phyloP scores from a whole-genome alignment of 2,888 invertebrate genomes.

The Prosopocoilus inquinatus region DNA sequence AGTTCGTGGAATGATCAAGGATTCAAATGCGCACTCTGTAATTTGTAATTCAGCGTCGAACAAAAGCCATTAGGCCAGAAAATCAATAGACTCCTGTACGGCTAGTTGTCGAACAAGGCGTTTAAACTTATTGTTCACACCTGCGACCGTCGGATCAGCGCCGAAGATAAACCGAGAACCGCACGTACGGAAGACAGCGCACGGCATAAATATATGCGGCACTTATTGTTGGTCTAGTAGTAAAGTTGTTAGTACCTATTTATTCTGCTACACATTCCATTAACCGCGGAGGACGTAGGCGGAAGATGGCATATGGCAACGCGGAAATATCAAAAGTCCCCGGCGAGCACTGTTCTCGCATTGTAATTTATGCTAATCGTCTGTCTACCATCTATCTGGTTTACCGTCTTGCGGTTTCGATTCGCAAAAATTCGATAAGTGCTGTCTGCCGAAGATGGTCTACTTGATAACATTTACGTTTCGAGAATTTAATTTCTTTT shows the following conservation, averaged over 20 bases:
- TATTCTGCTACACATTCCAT: constrained; percentile 24
- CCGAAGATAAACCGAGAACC: constrained; percentile 2
- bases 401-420: constrained; percentile 10
- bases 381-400: constrained; percentile 26
- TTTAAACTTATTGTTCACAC: constrained; percentile 13
- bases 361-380: constrained; percentile 30
- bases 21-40: too few relatives aligned
- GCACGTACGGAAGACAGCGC: neutral
- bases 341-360: constrained; percentile 26
- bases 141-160: constrained; percentile 5
- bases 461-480: neutral
- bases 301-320: constrained; percentile 27
- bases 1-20: too few relatives aligned
- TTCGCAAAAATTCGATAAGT: neutral
- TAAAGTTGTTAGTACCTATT: constrained; percentile 12
- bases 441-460: neutral
- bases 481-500: neutral
- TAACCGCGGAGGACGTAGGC: constrained; percentile 22
- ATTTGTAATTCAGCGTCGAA: too few relatives aligned
- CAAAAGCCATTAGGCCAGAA: neutral
- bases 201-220: constrained; percentile 5
- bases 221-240: constrained; percentile 7
- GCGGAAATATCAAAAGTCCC: constrained; percentile 27
- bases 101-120: constrained; percentile 5
- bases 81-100: constrained; percentile 4